Evolutionary conservation across 2,797 vertebrate genomes (phyloP).

Genomic region (Ptychadena robeensis): DNA sequence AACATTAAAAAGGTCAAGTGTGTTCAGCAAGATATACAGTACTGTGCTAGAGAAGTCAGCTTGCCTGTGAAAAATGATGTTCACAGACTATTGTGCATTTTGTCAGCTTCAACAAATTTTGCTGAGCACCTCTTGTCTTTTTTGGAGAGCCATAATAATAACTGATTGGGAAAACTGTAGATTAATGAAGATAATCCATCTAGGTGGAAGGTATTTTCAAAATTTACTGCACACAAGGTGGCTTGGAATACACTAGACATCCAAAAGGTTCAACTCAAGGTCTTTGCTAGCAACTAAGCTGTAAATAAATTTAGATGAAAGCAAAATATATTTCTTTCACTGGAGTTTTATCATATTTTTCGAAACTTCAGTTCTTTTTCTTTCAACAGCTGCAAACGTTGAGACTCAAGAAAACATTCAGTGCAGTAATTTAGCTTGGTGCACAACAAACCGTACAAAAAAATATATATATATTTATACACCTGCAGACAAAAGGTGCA

Average conservation of each 20-base stretch:
- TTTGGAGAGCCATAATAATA: slow-evolving; percentile 39
- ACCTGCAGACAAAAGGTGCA: too few relatives aligned
- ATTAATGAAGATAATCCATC: slow-evolving; percentile 55
- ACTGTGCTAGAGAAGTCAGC: background rate
- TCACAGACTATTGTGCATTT: slow-evolving; percentile 44
- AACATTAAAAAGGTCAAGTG: background rate
- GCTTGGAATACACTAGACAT: slow-evolving; percentile 44
- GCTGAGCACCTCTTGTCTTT: slow-evolving; percentile 43
- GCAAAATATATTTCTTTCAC: slow-evolving; percentile 32
- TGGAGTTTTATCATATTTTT: slow-evolving; percentile 26
- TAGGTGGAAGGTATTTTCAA: slow-evolving; percentile 16
- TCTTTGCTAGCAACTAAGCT: slow-evolving; percentile 41
- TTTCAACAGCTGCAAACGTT: background rate
- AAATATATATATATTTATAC: background rate
- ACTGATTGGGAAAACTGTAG: slow-evolving; percentile 48
- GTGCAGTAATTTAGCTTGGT: background rate
- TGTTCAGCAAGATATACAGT: background rate
- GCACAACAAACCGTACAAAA: background rate
- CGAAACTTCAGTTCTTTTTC: slow-evolving; percentile 16
- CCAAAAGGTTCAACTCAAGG: slow-evolving; percentile 52
- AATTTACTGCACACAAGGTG: slow-evolving; percentile 50
- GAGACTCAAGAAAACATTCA: background rate
- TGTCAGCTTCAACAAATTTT: slow-evolving; percentile 53
- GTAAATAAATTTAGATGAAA: slow-evolving; percentile 52
- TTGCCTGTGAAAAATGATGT: slow-evolving; percentile 23